Evolutionary conservation across 2,797 vertebrate genomes (phyloP).

Genomic region (Melanotaenia parkinsoni): DNA sequence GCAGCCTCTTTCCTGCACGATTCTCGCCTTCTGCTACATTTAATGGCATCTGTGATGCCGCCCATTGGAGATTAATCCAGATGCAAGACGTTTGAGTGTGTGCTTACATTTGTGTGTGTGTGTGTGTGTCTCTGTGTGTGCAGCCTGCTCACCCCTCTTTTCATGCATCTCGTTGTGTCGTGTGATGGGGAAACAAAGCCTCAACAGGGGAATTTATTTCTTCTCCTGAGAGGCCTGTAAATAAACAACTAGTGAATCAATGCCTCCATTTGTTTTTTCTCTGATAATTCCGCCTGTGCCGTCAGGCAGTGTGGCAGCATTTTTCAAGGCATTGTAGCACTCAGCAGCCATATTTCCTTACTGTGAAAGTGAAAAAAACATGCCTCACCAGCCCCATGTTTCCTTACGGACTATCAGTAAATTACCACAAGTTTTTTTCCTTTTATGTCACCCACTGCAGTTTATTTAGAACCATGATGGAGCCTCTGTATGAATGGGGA

Average conservation of each 20-base stretch:
- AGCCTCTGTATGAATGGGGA: conserved; percentile 61
- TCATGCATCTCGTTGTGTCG: conserved; percentile 69
- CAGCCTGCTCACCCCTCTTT: conserved; percentile 69
- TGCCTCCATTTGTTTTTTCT: conserved; percentile 76
- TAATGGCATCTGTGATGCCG: conserved; percentile 84
- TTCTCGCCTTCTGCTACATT: conserved; percentile 81
- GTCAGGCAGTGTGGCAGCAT: conserved; percentile 69
- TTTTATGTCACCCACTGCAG: conserved; percentile 61
- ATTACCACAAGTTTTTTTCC: conserved; percentile 55
- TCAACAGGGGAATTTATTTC: conserved; percentile 80
- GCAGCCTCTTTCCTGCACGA: conserved; percentile 77
- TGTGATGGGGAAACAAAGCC: conserved; percentile 80
- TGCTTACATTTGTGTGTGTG: conserved; percentile 10
- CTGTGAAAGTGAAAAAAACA: conserved; percentile 65
- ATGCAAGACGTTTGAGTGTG: conserved; percentile 69
- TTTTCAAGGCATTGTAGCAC: conserved; percentile 70
- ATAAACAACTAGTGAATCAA: conserved; percentile 84
- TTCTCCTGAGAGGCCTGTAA: conserved; percentile 77
- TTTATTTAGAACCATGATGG: conserved; percentile 67
- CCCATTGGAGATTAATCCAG: conserved; percentile 84
- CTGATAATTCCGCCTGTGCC: conserved; percentile 77
- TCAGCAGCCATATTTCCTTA: conserved; percentile 71
- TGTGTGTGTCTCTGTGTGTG: conserved; percentile 23
- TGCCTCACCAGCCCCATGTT: conserved; percentile 71
- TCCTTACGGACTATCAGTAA: conserved; percentile 73